Percentiles rank a stretch among this genome's conserved stretches.
phyloP scores from a whole-genome alignment of 1,140 invertebrate species.

The Oreohelix idahoensis region DNA sequence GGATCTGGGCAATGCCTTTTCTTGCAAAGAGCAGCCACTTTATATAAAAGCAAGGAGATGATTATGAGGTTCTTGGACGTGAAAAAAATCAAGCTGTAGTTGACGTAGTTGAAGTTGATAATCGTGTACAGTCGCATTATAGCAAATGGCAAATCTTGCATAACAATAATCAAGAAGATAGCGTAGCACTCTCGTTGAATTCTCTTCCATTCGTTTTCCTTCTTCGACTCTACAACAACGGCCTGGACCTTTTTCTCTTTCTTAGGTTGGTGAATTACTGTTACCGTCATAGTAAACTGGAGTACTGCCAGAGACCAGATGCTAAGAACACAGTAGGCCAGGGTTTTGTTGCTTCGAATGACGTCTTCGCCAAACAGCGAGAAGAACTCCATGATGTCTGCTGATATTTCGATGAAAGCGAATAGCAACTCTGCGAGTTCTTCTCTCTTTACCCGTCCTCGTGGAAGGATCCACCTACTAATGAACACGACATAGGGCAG shows the following conservation, averaged over 20 bases:
- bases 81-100: conserved; percentile 92
- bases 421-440: conserved; percentile 91
- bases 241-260: conserved; percentile 24
- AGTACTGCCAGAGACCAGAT: conserved; percentile 84
- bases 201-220: neutral
- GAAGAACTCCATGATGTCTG: conserved; percentile 95
- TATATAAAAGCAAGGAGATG: conserved; percentile 78
- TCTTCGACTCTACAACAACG: neutral
- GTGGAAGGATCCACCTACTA: conserved; percentile 88
- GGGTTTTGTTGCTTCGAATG: conserved; percentile 49
- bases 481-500: conserved; percentile 90
- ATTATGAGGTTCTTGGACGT: conserved; percentile 89
- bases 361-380: conserved; percentile 82
- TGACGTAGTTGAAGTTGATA: conserved; percentile 85
- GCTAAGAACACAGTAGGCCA: conserved; percentile 57
- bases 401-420: conserved; percentile 84
- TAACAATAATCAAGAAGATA: conserved; percentile 64
- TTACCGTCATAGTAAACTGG: conserved; percentile 75
- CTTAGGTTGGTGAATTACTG: conserved; percentile 54
- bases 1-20: conserved; percentile 17
- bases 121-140: conserved; percentile 86
- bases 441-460: conserved; percentile 90
- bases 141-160: conserved; percentile 86
- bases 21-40: conserved; percentile 38
- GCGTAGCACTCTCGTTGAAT: conserved; percentile 9